Percentiles rank a stretch among this genome's conserved stretches.
These are phyloP conservation scores for Macropus fuliginosus DNA, from an alignment of 2,797 vertebrate genomes.

Conservation along the genomic window DNA sequence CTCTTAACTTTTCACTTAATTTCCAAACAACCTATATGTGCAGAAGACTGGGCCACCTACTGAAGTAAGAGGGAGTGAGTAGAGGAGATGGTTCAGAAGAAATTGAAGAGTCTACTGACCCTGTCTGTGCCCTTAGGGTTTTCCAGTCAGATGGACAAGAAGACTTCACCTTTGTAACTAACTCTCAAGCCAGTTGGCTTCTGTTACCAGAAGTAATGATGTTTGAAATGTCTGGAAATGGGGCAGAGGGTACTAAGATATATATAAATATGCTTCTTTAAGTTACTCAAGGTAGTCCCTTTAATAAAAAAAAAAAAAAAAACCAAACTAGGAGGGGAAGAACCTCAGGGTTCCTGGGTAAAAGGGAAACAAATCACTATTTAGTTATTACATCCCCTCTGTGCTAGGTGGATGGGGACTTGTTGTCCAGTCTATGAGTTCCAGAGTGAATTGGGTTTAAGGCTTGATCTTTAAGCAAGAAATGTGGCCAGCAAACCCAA, in stretches of 20 bases:
- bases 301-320: too few relatives aligned
- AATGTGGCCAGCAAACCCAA: too few relatives aligned
- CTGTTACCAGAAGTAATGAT: background rate
- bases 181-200: background rate
- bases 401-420: too few relatives aligned
- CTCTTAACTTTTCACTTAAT: background rate
- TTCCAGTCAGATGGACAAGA: background rate
- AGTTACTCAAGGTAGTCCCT: too few relatives aligned
- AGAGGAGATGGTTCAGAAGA: background rate
- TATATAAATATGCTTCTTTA: too few relatives aligned
- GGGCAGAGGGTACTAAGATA: background rate
- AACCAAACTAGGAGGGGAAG: too few relatives aligned
- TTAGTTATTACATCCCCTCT: too few relatives aligned
- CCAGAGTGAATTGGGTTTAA: too few relatives aligned
- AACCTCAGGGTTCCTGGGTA: too few relatives aligned
- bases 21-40: background rate
- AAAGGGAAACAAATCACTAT: too few relatives aligned
- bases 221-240: background rate
- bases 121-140: background rate
- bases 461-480: too few relatives aligned
- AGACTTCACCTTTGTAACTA: background rate
- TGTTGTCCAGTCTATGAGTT: too few relatives aligned
- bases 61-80: background rate
- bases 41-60: background rate
- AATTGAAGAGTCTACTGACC: background rate